Evolutionary conservation across 2,797 vertebrate species (phyloP).

Genomic region (Coregonus ussuriensis): DNA sequence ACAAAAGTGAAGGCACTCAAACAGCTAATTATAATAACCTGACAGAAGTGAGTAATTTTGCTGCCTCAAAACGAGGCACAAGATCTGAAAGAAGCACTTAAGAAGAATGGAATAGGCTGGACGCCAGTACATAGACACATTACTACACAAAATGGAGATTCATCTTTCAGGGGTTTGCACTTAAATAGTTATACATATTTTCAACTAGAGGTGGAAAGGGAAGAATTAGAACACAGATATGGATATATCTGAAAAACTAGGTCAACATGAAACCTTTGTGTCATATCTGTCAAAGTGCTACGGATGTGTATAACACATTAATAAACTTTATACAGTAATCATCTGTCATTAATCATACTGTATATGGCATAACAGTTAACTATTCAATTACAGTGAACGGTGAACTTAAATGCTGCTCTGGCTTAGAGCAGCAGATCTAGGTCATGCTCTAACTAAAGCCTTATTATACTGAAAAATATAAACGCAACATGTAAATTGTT

Average conservation of each 20-base stretch:
- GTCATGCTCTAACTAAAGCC: conserved; percentile 62
- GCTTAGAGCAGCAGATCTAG: conserved; percentile 52
- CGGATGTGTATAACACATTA: conserved; percentile 37
- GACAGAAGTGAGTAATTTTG: conserved; percentile 77
- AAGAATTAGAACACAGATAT: conserved; percentile 25
- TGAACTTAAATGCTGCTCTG: conserved; percentile 51
- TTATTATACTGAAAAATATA: conserved; percentile 30
- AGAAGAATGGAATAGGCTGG: conserved; percentile 63
- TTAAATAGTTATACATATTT: conserved; percentile 49
- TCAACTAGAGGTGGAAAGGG: neutral
- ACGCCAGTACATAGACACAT: conserved; percentile 61
- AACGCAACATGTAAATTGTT: too few relatives aligned
- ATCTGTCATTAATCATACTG: conserved; percentile 67
- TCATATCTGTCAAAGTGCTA: conserved; percentile 10
- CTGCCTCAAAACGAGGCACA: conserved; percentile 61
- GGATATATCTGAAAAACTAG: conserved; percentile 32
- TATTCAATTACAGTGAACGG: conserved; percentile 67
- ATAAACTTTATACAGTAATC: conserved; percentile 64
- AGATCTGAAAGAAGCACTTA: conserved; percentile 67
- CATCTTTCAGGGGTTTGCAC: conserved; percentile 53
- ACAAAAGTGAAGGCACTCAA: conserved; percentile 59
- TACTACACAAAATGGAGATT: conserved; percentile 54
- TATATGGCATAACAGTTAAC: conserved; percentile 59
- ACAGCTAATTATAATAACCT: conserved; percentile 77
- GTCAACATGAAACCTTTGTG: conserved; percentile 47